phyloP scores from a whole-genome alignment of 1,140 invertebrate species.

The Orchestia grillus region DNA sequence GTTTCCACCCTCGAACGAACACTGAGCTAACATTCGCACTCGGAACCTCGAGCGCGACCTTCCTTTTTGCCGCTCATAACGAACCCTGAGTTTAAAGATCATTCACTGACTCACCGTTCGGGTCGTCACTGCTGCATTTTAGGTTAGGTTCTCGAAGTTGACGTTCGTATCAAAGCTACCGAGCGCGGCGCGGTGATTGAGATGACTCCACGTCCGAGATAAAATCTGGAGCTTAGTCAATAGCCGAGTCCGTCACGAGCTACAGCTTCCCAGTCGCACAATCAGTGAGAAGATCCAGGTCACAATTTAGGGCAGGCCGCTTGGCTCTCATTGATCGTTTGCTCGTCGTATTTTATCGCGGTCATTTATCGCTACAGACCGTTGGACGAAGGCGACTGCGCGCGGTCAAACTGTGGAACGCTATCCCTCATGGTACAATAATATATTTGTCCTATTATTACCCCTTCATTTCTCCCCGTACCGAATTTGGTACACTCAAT shows the following conservation, averaged over 20 bases:
- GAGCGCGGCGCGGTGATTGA: constrained; percentile 1
- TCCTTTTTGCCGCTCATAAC: not conserved
- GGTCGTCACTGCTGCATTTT: too few relatives aligned
- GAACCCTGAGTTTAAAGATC: not conserved
- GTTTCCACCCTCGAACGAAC: not conserved
- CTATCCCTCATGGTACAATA: too few relatives aligned
- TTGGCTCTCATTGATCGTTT: constrained; percentile 47
- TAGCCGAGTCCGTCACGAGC: not conserved
- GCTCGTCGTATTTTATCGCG: constrained; percentile 34
- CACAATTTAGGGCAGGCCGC: constrained; percentile 33
- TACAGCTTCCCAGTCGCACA: constrained; percentile 20
- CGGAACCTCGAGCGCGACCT: not conserved
- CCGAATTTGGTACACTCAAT: too few relatives aligned
- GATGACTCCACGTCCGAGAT: not conserved
- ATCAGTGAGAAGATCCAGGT: constrained; percentile 38
- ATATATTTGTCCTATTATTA: too few relatives aligned
- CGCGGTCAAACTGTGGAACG: not conserved
- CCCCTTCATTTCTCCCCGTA: too few relatives aligned
- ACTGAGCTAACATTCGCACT: not conserved
- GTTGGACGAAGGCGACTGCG: not conserved
- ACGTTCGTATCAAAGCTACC: not conserved
- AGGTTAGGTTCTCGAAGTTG: not conserved
- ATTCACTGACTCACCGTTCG: not conserved
- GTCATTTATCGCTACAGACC: constrained; percentile 3
- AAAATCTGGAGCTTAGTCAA: constrained; percentile 19